These are phyloP conservation scores for Listronotus bonariensis DNA, from an alignment of 1,140 invertebrate species.

Conservation along the genomic window DNA sequence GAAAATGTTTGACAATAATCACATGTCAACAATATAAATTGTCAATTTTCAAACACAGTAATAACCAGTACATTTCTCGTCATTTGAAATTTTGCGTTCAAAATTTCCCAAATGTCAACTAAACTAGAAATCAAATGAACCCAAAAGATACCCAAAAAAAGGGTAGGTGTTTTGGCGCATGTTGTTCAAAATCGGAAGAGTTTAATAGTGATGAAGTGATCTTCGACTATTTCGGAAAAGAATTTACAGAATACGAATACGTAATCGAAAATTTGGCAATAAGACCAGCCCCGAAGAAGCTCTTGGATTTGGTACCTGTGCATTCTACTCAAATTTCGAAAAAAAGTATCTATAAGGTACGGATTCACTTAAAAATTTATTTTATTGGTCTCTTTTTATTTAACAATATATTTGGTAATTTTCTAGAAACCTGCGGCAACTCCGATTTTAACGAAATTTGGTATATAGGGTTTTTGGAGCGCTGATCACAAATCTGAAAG, in stretches of 20 bases:
- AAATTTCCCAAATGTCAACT: conserved; percentile 23
- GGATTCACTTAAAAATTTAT: not conserved
- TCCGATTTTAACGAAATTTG: no score
- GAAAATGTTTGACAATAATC: not conserved
- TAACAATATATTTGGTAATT: no score
- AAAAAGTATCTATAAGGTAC: not conserved
- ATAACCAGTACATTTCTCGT: conserved; percentile 1
- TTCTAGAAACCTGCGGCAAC: no score
- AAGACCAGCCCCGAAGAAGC: conserved; percentile 31
- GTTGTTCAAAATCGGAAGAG: conserved; percentile 18
- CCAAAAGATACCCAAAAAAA: conserved; percentile 3
- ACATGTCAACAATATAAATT: not conserved
- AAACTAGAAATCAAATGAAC: conserved; percentile 10
- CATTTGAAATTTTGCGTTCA: conserved; percentile 2
- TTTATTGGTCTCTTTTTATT: no score
- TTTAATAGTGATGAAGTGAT: conserved; percentile 28
- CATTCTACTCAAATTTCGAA: conserved; percentile 18
- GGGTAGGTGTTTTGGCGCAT: conserved; percentile 16
- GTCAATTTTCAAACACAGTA: not conserved
- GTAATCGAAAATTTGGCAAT: conserved; percentile 39
- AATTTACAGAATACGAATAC: conserved; percentile 40
- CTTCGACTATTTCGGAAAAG: conserved; percentile 29
- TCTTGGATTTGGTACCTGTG: conserved; percentile 34
- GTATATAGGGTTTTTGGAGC: no score
- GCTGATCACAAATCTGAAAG: no score